These are phyloP conservation scores for Pomatorhinus ruficollis DNA, from an alignment of 2,113 vertebrate species.

Conservation along the genomic window DNA sequence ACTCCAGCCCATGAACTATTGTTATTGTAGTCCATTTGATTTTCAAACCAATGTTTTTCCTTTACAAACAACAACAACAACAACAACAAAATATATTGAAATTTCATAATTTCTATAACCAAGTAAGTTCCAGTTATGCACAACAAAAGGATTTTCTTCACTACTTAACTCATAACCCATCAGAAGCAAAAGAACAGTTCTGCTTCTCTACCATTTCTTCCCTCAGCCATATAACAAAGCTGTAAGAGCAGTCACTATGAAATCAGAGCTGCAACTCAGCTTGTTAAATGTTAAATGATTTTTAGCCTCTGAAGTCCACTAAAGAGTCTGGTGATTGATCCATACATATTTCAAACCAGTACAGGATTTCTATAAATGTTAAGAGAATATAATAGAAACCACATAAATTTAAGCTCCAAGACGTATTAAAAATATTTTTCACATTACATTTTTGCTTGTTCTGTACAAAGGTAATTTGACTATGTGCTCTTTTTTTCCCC, in stretches of 20 bases:
- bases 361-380: neutral
- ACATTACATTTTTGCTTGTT: neutral
- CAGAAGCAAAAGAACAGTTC: neutral
- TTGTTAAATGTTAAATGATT: neutral
- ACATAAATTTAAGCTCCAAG: neutral
- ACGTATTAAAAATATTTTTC: neutral
- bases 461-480: neutral
- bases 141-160: neutral
- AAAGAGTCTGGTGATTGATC: neutral
- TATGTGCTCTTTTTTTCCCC: neutral
- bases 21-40: neutral
- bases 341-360: neutral
- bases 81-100: accelerated
- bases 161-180: neutral
- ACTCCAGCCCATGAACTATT: neutral
- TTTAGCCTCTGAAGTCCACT: neutral
- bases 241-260: neutral
- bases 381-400: neutral
- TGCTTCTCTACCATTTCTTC: neutral
- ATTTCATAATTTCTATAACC: neutral
- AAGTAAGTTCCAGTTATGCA: neutral
- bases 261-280: neutral
- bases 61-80: neutral
- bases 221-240: neutral
- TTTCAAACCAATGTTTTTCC: neutral